Evolutionary conservation across 2,888 invertebrate genomes (phyloP), one percentile per base, ranked within the genome.

Genomic region (Carterocephalus palaemon): DNA sequence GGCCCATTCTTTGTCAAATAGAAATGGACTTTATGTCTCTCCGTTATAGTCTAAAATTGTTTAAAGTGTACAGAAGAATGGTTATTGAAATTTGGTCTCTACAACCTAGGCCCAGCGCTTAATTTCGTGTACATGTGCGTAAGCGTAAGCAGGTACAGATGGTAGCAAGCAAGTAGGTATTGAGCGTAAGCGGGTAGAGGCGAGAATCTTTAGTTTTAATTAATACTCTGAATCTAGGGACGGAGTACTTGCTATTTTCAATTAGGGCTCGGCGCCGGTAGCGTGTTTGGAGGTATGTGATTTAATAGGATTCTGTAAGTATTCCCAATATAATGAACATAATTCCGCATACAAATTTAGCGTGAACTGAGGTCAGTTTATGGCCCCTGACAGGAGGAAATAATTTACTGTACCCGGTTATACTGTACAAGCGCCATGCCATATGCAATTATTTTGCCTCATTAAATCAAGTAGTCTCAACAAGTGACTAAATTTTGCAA

Each of bases 201-300:
- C 75, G 75, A 76, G 81, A 76, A 79, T 76, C 78, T 80, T 78
- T 73, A 73, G 74, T 77, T 82, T 82, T 83, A 84, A 84, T 84
- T 83, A 83, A 84, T 82, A 75, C 72, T 60, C 72, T 70, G 75
- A 68, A 75, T 73, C 75, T 74, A 75, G 71, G 70, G 71, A 72
- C 61, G 55, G 56, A 56, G 63, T 72, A 71, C 72, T 77, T 65
- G 70, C 75, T 74, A 80, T 78, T 78, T 80, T 80, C 81, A 84
- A 83, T 82, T 81, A 81, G 75, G 67, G 57, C 52, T 60, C 59
- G 70, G 71, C 73, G 69, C 56, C 77, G 64, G 82, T 79, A 83
- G 84, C 83, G 58, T 82, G 81, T 80, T 80, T 75, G 77, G 73
- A 80, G 65, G 63, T 67, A 64, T 72, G 70, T 73, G 71, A 76